Conservation (phyloP, 2,113 vertebrate genomes). For the Picathartes gymnocephalus region DNA sequence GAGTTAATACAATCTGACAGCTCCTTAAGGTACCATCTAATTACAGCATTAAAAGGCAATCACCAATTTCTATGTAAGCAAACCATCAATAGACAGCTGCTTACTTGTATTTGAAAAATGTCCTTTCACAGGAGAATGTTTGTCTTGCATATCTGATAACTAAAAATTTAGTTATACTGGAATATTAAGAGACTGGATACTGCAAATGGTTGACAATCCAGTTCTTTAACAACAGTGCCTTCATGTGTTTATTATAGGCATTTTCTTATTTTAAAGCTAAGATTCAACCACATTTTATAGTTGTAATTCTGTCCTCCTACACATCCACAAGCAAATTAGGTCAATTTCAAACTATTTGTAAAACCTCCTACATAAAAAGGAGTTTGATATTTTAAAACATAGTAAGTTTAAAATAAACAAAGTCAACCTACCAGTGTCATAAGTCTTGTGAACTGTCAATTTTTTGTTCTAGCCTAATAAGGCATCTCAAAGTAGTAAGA, state of each 20-base stretch:
- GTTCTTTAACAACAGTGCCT: slow-evolving; percentile 37
- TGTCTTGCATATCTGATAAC: not conserved
- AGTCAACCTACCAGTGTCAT: not conserved
- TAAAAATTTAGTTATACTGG: not conserved
- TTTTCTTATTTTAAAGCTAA: slow-evolving; percentile 8
- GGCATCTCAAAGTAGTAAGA: not conserved
- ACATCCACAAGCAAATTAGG: not conserved
- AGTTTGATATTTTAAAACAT: not conserved
- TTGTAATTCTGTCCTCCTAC: slow-evolving; percentile 1
- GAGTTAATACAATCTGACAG: not conserved
- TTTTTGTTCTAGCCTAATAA: not conserved
- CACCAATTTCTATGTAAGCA: not conserved
- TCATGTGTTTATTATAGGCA: not conserved
- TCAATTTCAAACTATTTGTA: not conserved
- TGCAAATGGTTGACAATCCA: not conserved
- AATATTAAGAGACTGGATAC: not conserved
- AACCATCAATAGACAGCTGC: not conserved
- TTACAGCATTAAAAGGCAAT: not conserved
- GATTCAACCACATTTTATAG: not conserved
- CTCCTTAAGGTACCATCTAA: not conserved
- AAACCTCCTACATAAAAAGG: not conserved
- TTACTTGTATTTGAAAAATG: not conserved
- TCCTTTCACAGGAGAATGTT: not conserved
- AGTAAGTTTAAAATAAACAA: not conserved
- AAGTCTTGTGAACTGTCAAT: not conserved